A percentile compares a stretch with the other conserved stretches of the same genome.
phyloP scores from a whole-genome alignment of 2,113 vertebrate species.

The Tamias sibiricus region DNA sequence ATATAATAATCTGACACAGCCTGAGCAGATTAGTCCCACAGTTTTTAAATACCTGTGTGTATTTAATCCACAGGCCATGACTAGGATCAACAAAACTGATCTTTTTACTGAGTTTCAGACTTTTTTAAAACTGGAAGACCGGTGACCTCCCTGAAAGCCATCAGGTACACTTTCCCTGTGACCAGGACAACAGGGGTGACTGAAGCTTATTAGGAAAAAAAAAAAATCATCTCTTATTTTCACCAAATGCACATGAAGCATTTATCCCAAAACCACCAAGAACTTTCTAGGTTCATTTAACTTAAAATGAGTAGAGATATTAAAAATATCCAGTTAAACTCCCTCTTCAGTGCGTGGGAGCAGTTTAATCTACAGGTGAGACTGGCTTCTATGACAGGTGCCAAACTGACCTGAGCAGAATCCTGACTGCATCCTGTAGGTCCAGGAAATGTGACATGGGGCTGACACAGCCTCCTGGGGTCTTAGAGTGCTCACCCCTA shows the following conservation, averaged over 20 bases:
- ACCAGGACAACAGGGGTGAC: background rate
- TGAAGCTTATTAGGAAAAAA: background rate
- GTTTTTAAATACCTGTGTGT: background rate
- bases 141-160: background rate
- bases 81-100: background rate
- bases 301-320: background rate
- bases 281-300: background rate
- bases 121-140: background rate
- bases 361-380: background rate
- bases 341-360: too few species aligned
- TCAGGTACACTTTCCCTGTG: background rate
- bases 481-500: background rate
- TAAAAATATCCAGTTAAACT: background rate
- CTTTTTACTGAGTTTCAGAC: background rate
- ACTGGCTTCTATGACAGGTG: background rate
- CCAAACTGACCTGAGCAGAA: too few species aligned
- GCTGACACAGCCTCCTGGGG: background rate
- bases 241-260: background rate
- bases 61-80: too few species aligned
- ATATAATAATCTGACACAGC: too few species aligned
- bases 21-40: background rate
- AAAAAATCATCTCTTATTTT: background rate
- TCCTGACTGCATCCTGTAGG: accelerated
- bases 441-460: accelerated
- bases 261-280: background rate